Conservation (phyloP, 2,113 vertebrate genomes). For the Vulpes ferrilata region DNA sequence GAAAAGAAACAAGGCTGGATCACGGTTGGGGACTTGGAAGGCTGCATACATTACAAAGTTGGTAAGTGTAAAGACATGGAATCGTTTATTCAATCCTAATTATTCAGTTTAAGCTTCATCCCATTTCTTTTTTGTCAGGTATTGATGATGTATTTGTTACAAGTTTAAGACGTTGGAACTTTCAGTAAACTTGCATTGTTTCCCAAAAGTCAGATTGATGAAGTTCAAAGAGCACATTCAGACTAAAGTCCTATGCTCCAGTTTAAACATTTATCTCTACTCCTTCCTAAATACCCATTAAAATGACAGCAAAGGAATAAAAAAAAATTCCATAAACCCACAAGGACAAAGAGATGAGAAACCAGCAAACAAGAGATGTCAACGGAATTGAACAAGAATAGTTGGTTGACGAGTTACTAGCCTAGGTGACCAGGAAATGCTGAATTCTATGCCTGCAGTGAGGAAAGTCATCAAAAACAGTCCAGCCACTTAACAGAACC, state of each 20-base stretch:
- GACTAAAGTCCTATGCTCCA: neutral
- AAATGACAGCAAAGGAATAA: constrained; percentile 46
- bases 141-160: neutral
- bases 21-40: constrained; percentile 97
- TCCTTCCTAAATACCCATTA: neutral
- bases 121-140: neutral
- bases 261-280: constrained; percentile 5
- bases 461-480: neutral
- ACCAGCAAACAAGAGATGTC: neutral
- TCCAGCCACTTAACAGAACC: neutral
- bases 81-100: neutral
- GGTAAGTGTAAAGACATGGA: constrained; percentile 88
- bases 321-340: constrained; percentile 28
- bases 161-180: neutral
- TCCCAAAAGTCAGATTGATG: neutral
- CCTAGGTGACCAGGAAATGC: neutral
- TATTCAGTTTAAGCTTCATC: neutral
- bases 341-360: constrained; percentile 14
- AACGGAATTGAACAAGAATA: neutral
- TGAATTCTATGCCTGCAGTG: neutral
- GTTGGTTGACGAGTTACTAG: neutral
- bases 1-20: constrained; percentile 99
- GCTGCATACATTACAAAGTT: constrained; percentile 99
- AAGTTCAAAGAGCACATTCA: neutral
- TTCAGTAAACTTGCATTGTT: constrained; percentile 1